phyloP scores from a whole-genome alignment of 2,888 invertebrate genomes.

The Balanococcus diminutus region DNA sequence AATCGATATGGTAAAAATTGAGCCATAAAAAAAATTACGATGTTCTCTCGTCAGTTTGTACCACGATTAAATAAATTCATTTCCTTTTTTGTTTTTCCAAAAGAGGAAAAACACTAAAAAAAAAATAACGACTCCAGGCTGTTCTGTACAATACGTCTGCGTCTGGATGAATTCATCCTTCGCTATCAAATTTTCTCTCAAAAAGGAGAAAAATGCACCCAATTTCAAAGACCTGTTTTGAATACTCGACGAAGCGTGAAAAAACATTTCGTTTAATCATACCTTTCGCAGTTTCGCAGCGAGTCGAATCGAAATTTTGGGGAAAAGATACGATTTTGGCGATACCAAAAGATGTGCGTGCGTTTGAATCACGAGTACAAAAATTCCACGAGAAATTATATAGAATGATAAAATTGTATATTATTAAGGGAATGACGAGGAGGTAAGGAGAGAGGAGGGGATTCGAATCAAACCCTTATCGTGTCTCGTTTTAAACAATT shows the following conservation, averaged over 20 bases:
- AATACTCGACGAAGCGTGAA: not conserved
- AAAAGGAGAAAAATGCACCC: not conserved
- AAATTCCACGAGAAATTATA: too few relatives aligned
- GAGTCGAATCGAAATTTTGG: not conserved
- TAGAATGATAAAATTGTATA: too few relatives aligned
- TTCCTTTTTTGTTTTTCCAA: not conserved
- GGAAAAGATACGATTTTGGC: not conserved
- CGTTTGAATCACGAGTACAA: not conserved
- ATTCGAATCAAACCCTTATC: not conserved
- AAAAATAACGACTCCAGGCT: not conserved
- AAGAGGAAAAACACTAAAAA: not conserved
- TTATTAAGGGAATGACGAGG: too few relatives aligned
- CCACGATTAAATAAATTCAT: too few relatives aligned
- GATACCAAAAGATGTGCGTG: not conserved
- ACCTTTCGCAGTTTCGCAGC: not conserved
- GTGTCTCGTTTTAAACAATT: slow-evolving; percentile 10
- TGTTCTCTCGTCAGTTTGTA: too few relatives aligned
- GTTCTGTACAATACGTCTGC: not conserved
- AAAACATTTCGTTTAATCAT: not conserved
- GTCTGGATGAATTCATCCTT: not conserved
- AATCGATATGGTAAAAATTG: too few relatives aligned
- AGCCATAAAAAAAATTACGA: too few relatives aligned
- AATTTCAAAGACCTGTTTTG: not conserved
- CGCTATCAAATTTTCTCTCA: not conserved
- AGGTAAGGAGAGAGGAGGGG: not conserved